These are phyloP conservation scores for Calameuta pallipes DNA, from an alignment of 2,888 invertebrate genomes.

Conservation along the genomic window DNA sequence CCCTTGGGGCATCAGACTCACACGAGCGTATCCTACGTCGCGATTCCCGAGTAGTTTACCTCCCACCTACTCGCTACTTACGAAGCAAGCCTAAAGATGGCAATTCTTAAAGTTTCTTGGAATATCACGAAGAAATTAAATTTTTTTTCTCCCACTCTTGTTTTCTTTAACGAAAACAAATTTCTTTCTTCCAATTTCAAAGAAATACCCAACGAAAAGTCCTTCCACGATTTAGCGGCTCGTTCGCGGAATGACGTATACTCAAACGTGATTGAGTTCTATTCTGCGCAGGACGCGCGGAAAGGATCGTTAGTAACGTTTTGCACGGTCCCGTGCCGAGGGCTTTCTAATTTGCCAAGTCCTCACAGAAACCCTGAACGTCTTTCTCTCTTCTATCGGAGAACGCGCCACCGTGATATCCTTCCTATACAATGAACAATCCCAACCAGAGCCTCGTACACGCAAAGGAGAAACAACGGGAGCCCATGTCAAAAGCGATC, in stretches of 20 bases:
- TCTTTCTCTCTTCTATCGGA: not conserved
- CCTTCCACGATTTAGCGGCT: not conserved
- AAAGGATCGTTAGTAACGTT: not conserved
- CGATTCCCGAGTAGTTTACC: not conserved
- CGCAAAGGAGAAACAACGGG: conserved; percentile 1
- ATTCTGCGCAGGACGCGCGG: not conserved
- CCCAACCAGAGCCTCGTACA: not conserved
- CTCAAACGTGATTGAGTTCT: not conserved
- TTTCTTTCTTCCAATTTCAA: not conserved
- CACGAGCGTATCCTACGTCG: not conserved
- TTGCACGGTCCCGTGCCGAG: not conserved
- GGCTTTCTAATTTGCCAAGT: not conserved
- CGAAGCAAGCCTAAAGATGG: not conserved
- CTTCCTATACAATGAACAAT: not conserved
- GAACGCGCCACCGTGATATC: not conserved
- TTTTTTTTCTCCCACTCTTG: not conserved
- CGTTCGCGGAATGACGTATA: not conserved
- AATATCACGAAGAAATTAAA: not conserved
- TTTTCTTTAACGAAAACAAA: not conserved
- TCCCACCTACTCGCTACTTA: not conserved
- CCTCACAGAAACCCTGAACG: not conserved
- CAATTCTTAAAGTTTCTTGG: not conserved
- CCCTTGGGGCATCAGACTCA: not conserved
- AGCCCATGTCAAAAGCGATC: conserved; percentile 2
- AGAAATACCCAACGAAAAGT: not conserved